A percentile compares a stretch with the other conserved stretches of the same genome.
These are phyloP conservation scores for Phoebastria nigripes DNA, from an alignment of 2,797 vertebrate genomes.

Conservation along the genomic window DNA sequence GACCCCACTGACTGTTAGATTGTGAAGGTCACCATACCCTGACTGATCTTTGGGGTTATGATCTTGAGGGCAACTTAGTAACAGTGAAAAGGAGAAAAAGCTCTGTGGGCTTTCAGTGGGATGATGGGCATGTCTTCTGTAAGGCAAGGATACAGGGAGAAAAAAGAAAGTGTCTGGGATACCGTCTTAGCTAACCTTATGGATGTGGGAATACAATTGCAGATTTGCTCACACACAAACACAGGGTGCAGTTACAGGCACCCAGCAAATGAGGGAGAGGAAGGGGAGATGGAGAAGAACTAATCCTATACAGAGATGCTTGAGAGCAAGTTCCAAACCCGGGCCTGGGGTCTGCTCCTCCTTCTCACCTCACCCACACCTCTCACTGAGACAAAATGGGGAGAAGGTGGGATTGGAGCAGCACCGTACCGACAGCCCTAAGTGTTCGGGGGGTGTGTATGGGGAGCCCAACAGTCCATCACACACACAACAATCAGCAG, in stretches of 20 bases:
- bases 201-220: not conserved
- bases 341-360: not conserved
- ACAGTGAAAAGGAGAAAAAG: not conserved
- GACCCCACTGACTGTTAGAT: not conserved
- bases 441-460: rapidly evolving
- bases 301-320: not conserved
- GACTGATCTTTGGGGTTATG: not conserved
- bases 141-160: not conserved
- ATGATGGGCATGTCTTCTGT: not conserved
- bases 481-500: not conserved
- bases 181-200: not conserved
- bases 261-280: not conserved
- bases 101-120: not conserved
- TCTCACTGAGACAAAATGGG: not conserved
- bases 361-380: not conserved
- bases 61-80: not conserved
- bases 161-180: not conserved
- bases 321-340: not conserved
- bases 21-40: not conserved
- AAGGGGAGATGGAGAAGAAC: not conserved
- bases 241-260: not conserved
- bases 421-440: rapidly evolving
- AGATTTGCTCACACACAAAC: not conserved
- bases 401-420: not conserved
- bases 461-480: not conserved